Conservation (phyloP, 2,113 vertebrate species). For the Tetrax tetrax region DNA sequence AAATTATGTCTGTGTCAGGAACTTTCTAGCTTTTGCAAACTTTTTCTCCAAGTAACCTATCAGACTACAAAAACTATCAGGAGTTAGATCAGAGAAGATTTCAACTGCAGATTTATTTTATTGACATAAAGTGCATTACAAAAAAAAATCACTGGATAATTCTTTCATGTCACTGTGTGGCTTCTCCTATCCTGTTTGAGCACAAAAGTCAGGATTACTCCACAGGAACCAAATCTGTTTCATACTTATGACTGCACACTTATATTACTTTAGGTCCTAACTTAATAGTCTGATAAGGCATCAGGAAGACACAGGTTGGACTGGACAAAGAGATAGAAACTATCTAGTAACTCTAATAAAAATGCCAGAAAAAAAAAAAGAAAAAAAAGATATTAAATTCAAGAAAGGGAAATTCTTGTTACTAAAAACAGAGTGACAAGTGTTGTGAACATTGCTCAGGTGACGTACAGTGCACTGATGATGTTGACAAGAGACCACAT, state of each 20-base stretch:
- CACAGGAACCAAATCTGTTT: not conserved
- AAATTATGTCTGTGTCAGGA: not conserved
- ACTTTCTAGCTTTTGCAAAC: not conserved
- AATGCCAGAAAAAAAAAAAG: not conserved
- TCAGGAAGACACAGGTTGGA: not conserved
- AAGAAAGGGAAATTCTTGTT: not conserved
- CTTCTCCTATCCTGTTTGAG: not conserved
- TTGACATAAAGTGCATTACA: not conserved
- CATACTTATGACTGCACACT: not conserved
- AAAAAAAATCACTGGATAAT: not conserved
- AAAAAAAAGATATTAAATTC: not conserved
- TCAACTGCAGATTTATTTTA: not conserved
- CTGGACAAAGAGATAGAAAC: not conserved
- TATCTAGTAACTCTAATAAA: not conserved
- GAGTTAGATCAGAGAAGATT: not conserved
- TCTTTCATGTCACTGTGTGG: not conserved
- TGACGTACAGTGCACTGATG: not conserved
- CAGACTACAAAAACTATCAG: not conserved
- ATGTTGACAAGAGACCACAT: not conserved
- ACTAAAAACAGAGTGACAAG: not conserved
- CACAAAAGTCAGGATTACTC: not conserved
- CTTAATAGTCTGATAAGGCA: not conserved
- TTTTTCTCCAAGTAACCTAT: not conserved
- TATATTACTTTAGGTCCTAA: not conserved
- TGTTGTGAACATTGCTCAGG: not conserved